phyloP scores from a whole-genome alignment of 2,113 vertebrate genomes.

The Eulemur macaco region DNA sequence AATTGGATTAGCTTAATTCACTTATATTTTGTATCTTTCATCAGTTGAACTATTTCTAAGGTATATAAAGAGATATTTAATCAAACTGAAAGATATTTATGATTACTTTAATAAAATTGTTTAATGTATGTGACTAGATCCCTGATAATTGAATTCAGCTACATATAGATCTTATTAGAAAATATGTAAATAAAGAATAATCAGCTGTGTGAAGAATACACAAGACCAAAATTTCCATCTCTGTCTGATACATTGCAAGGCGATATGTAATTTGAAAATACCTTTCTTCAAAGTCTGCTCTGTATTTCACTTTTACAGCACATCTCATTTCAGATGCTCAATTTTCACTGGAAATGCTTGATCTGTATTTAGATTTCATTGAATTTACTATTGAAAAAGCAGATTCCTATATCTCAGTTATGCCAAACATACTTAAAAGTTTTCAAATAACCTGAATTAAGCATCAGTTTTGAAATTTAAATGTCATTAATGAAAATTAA shows the following conservation, averaged over 20 bases:
- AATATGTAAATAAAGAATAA: neutral
- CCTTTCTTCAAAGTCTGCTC: neutral
- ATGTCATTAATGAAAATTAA: neutral
- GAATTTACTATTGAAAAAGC: neutral
- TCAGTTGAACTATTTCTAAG: neutral
- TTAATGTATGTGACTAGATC: neutral
- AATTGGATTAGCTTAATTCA: neutral
- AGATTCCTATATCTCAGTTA: neutral
- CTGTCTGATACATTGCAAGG: neutral
- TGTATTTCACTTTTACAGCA: neutral
- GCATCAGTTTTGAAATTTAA: neutral
- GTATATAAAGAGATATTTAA: neutral
- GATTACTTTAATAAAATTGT: neutral
- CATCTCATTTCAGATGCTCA: neutral
- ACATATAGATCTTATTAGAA: neutral
- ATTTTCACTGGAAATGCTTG: neutral
- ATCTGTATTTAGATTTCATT: neutral
- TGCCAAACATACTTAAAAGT: neutral
- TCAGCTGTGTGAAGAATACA: neutral
- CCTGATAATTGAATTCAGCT: neutral
- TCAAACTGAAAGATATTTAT: neutral
- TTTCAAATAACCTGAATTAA: neutral
- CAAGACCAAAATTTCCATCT: neutral
- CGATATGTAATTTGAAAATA: neutral
- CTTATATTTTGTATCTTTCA: neutral